Percentiles rank a stretch among this genome's conserved stretches.
Conservation (phyloP, 2,888 invertebrate genomes). For the Eristalinus aeneus region DNA sequence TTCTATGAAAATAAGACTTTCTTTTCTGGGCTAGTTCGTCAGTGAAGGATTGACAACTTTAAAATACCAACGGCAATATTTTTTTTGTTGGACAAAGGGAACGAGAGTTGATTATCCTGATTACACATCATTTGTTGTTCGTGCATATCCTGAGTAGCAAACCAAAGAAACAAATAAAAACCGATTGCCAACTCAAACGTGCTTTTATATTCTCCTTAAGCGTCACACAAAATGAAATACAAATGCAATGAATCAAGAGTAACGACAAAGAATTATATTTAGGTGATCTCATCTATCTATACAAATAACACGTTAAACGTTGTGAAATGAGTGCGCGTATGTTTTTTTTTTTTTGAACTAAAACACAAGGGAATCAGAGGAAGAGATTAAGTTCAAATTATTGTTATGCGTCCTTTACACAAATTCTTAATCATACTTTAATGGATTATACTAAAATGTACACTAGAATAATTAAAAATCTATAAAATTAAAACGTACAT, state of each 20-base stretch:
- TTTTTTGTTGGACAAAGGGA: no score
- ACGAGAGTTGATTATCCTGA: no score
- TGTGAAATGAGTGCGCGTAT: slow-evolving; percentile 19
- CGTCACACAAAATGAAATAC: not conserved
- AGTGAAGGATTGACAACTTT: no score
- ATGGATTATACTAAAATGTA: slow-evolving; percentile 59
- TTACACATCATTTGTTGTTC: no score
- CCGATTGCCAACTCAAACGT: not conserved
- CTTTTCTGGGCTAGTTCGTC: no score
- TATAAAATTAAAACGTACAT: slow-evolving; percentile 42
- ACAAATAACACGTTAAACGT: slow-evolving; percentile 47
- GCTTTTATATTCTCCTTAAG: not conserved
- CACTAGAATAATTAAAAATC: slow-evolving; percentile 36
- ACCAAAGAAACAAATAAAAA: not conserved
- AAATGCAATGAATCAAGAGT: not conserved
- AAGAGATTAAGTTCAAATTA: slow-evolving; percentile 50
- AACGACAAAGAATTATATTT: not conserved
- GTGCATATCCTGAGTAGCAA: not conserved
- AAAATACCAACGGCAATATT: no score
- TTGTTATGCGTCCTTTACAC: slow-evolving; percentile 59
- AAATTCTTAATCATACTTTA: slow-evolving; percentile 25
- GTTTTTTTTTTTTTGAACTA: not conserved
- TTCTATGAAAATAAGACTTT: no score
- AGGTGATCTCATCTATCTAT: slow-evolving; percentile 5
- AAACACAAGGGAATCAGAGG: not conserved